These are phyloP conservation scores for Leptogaster cylindrica DNA, from an alignment of 2,888 invertebrate genomes.

Conservation along the genomic window DNA sequence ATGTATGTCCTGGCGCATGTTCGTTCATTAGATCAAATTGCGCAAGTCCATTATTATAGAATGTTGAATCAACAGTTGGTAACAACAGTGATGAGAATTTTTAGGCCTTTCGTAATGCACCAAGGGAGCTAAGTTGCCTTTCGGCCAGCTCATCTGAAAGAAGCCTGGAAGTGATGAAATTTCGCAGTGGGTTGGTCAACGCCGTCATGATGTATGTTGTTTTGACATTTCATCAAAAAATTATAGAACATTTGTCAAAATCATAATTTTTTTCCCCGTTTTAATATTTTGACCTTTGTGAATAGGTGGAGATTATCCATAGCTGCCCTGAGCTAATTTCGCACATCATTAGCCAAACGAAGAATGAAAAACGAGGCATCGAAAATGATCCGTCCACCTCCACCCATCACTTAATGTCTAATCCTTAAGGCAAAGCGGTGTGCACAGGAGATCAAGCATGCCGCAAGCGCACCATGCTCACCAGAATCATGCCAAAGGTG, in stretches of 20 bases:
- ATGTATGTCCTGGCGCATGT: too few species aligned
- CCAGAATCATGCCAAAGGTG: slow-evolving; percentile 15
- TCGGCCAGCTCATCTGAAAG: too few species aligned
- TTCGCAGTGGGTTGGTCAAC: slow-evolving; percentile 4
- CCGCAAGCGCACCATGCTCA: slow-evolving; percentile 19
- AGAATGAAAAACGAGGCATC: slow-evolving; percentile 9
- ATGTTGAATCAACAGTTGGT: too few species aligned
- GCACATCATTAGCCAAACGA: slow-evolving; percentile 23
- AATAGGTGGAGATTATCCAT: background rate
- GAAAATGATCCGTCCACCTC: slow-evolving; percentile 1
- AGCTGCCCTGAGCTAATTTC: slow-evolving; percentile 1
- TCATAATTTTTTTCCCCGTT: too few species aligned
- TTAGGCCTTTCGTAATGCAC: too few species aligned
- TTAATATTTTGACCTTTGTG: background rate
- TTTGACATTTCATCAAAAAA: background rate
- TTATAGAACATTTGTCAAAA: slow-evolving; percentile 21
- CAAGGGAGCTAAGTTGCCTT: too few species aligned
- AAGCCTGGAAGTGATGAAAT: too few species aligned
- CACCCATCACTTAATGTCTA: slow-evolving; percentile 9
- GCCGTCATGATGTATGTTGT: background rate
- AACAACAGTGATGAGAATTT: too few species aligned
- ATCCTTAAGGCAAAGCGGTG: background rate
- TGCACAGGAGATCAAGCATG: slow-evolving; percentile 7
- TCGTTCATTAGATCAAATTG: too few species aligned
- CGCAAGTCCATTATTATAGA: too few species aligned